Percentiles rank a stretch among this genome's conserved stretches.
Conservation (phyloP, 2,113 vertebrate species). For the Conger conger region DNA sequence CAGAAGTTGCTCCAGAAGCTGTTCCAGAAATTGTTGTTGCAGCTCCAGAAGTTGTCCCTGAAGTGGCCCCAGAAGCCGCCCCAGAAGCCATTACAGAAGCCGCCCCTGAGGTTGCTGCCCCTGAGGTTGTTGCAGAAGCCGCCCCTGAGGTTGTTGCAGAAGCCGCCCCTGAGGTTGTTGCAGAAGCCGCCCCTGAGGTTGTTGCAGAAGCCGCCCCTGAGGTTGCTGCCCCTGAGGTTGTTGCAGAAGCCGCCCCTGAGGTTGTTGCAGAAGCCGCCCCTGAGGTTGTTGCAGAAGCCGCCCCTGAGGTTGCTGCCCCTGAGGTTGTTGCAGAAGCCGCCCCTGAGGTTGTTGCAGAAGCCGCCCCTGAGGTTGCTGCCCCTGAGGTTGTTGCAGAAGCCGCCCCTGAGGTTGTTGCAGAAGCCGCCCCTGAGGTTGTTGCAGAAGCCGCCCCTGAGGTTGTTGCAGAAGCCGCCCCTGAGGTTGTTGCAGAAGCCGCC, state of each 20-base stretch:
- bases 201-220: background rate
- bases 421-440: background rate
- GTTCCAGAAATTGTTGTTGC: background rate
- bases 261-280: background rate
- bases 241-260: background rate
- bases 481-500: background rate
- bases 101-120: background rate
- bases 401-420: background rate
- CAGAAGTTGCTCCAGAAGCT: background rate
- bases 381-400: background rate
- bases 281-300: background rate
- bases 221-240: background rate
- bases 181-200: constrained; percentile 21
- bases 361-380: background rate
- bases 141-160: background rate
- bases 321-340: background rate
- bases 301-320: background rate
- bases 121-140: constrained; percentile 7
- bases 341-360: background rate
- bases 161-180: background rate
- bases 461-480: background rate
- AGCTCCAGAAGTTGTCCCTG: background rate
- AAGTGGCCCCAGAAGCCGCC: background rate
- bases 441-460: constrained; percentile 5
- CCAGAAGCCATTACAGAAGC: background rate